phyloP scores from a whole-genome alignment of 2,797 vertebrate genomes.

The Sebastes kiyomatsui region DNA sequence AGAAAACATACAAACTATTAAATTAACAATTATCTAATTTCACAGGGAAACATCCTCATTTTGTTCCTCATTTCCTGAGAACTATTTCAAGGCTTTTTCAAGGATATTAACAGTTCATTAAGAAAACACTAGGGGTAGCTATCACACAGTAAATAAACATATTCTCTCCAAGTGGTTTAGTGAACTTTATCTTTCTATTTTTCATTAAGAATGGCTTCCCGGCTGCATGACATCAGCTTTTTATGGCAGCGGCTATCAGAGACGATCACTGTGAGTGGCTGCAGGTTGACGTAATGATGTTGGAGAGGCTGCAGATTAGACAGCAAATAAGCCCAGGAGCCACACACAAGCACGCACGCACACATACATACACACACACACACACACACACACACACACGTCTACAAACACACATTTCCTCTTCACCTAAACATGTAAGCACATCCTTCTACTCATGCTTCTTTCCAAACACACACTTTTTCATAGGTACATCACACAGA shows the following conservation, averaged over 20 bases:
- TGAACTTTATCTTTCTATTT: neutral
- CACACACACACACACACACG: neutral
- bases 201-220: conserved; percentile 26
- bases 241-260: conserved; percentile 35
- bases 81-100: neutral
- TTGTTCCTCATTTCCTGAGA: neutral
- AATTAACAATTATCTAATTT: neutral
- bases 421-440: neutral
- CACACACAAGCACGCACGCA: neutral
- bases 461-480: conserved; percentile 1
- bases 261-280: conserved; percentile 9
- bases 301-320: conserved; percentile 14
- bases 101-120: conserved; percentile 1
- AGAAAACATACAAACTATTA: neutral
- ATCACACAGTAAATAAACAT: conserved; percentile 18
- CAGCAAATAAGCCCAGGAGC: conserved; percentile 26
- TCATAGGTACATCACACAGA: neutral
- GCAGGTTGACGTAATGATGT: conserved; percentile 50
- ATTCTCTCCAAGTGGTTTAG: neutral
- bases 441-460: neutral
- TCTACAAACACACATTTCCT: neutral
- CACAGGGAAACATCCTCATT: neutral
- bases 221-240: conserved; percentile 60
- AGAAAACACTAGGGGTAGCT: conserved; percentile 37
- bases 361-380: conserved; percentile 11